Conservation (phyloP, 1,140 invertebrate genomes). For the Drosophila asahinai region DNA sequence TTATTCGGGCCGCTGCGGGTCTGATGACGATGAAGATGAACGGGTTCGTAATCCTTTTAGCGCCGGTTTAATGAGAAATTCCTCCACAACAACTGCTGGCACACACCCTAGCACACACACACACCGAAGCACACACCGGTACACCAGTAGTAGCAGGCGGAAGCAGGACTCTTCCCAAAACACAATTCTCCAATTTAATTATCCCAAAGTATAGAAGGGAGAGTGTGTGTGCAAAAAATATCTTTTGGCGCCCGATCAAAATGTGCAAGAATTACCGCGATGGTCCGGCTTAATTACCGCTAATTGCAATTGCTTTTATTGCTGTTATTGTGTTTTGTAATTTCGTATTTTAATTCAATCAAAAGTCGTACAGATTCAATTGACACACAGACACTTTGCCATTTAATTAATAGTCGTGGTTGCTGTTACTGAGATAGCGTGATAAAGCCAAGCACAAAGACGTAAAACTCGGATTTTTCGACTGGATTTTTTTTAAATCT, state of each 20-base stretch:
- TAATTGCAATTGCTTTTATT: constrained; percentile 45
- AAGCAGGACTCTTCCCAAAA: neutral
- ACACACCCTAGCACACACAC: constrained; percentile 17
- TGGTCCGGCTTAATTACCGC: constrained; percentile 61
- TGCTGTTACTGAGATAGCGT: constrained; percentile 42
- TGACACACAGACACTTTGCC: constrained; percentile 53
- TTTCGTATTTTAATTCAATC: constrained; percentile 60
- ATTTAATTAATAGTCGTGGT: constrained; percentile 56
- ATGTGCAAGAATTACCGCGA: constrained; percentile 47
- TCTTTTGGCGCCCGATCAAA: constrained; percentile 50
- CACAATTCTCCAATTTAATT: constrained; percentile 48
- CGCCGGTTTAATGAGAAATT: constrained; percentile 77
- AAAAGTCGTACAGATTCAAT: constrained; percentile 66
- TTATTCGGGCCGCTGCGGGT: constrained; percentile 40
- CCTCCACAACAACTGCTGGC: constrained; percentile 38
- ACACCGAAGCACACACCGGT: constrained; percentile 20
- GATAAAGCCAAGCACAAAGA: constrained; percentile 38
- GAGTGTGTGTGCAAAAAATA: constrained; percentile 36
- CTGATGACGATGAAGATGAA: constrained; percentile 79
- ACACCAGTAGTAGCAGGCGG: neutral
- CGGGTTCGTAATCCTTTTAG: constrained; percentile 78
- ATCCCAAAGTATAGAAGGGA: constrained; percentile 15
- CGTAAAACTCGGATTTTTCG: constrained; percentile 23
- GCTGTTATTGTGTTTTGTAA: constrained; percentile 38
- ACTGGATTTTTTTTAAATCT: constrained; percentile 13